Evolutionary conservation across 2,113 vertebrate genomes (phyloP).

Genomic region (Rutilus rutilus): DNA sequence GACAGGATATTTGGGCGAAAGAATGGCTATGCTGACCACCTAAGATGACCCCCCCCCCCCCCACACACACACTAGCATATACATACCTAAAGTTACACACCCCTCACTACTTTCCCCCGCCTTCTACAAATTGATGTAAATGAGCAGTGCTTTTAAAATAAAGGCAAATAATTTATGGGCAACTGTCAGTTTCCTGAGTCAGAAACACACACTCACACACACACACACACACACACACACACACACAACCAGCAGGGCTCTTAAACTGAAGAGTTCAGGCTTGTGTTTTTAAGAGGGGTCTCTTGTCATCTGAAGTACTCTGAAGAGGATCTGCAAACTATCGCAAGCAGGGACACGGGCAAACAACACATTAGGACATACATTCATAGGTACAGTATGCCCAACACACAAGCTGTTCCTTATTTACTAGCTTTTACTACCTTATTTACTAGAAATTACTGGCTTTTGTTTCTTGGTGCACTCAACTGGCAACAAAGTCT

Average conservation of each 20-base stretch:
- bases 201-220: slow-evolving; percentile 35
- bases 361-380: slow-evolving; percentile 46
- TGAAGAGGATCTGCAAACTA: slow-evolving; percentile 70
- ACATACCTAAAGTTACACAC: slow-evolving; percentile 55
- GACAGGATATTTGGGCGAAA: slow-evolving; percentile 94
- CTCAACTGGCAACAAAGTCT: neutral
- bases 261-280: slow-evolving; percentile 71
- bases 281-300: slow-evolving; percentile 74
- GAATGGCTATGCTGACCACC: slow-evolving; percentile 91
- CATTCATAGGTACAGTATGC: slow-evolving; percentile 1
- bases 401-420: neutral
- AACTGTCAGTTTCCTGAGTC: slow-evolving; percentile 60
- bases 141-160: slow-evolving; percentile 69
- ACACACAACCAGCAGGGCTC: slow-evolving; percentile 53
- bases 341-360: slow-evolving; percentile 56
- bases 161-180: slow-evolving; percentile 76
- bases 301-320: slow-evolving; percentile 75
- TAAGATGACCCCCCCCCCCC: slow-evolving; percentile 80
- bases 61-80: slow-evolving; percentile 15
- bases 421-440: neutral
- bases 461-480: neutral
- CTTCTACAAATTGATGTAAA: slow-evolving; percentile 73
- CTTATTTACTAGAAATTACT: neutral
- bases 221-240: slow-evolving; percentile 34
- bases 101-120: slow-evolving; percentile 45